These are phyloP conservation scores for Poecile atricapillus DNA, from an alignment of 2,113 vertebrate genomes.

Conservation along the genomic window DNA sequence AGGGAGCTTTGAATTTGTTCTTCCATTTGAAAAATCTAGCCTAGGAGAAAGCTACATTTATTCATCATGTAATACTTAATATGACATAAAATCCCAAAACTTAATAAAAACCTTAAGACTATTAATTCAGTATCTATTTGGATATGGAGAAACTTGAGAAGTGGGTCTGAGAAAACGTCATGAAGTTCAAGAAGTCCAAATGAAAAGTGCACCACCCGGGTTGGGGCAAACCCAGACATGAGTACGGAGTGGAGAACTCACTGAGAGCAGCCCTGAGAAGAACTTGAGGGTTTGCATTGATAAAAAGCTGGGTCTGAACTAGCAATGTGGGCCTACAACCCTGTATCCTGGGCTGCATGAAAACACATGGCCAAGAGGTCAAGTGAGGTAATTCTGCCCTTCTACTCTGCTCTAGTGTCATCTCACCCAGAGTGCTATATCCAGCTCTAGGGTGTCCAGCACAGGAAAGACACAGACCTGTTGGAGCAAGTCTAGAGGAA, in stretches of 20 bases:
- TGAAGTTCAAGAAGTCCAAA: neutral
- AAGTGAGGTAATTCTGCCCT: neutral
- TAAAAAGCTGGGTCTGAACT: neutral
- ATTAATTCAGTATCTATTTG: neutral
- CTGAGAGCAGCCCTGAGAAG: neutral
- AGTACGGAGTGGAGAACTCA: neutral
- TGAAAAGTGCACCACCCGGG: neutral
- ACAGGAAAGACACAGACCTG: neutral
- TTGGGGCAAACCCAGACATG: fast-evolving
- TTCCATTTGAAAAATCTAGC: neutral
- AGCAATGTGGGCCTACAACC: neutral
- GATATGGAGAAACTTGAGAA: neutral
- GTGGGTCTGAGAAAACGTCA: neutral
- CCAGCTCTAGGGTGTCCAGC: neutral
- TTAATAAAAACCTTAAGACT: neutral
- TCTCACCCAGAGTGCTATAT: neutral
- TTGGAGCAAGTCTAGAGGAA: fast-evolving
- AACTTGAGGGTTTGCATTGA: neutral
- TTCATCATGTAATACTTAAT: neutral
- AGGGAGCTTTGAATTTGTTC: neutral
- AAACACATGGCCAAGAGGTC: neutral
- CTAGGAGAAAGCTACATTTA: neutral
- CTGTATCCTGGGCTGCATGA: neutral
- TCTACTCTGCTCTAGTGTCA: neutral
- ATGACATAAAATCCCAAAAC: neutral